Conservation (phyloP, 2,113 vertebrate genomes). For the Bombycilla garrulus region DNA sequence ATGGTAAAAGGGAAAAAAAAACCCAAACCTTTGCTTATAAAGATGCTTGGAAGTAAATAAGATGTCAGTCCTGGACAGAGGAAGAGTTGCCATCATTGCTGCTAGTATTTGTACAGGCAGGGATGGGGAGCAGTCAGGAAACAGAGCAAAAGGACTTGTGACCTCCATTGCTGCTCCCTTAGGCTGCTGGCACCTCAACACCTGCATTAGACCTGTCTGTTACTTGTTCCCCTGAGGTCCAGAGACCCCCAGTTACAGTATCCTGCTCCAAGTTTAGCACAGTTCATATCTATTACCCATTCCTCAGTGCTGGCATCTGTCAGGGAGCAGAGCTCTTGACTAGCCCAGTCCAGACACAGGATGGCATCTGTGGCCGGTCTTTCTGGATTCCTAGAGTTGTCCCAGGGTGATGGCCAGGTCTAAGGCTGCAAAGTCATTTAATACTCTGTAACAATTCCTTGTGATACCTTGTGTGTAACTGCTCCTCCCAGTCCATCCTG, state of each 20-base stretch:
- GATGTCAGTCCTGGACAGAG: not conserved
- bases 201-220: accelerated
- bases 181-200: not conserved
- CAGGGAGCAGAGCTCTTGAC: not conserved
- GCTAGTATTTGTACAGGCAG: not conserved
- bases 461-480: not conserved
- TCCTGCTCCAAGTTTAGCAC: not conserved
- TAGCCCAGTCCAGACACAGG: not conserved
- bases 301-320: not conserved
- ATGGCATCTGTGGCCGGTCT: not conserved
- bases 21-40: not conserved
- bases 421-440: not conserved
- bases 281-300: not conserved
- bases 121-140: not conserved
- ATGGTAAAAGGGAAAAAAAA: not conserved
- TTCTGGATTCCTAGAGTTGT: not conserved
- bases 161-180: not conserved
- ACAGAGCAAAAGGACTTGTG: not conserved
- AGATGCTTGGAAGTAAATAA: not conserved
- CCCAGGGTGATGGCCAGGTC: not conserved
- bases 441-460: accelerated
- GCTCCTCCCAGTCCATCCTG: not conserved
- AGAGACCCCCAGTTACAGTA: not conserved
- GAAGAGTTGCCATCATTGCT: not conserved
- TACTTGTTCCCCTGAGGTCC: not conserved